Conservation (phyloP, 2,797 vertebrate species). For the Moxostoma hubbsi region DNA sequence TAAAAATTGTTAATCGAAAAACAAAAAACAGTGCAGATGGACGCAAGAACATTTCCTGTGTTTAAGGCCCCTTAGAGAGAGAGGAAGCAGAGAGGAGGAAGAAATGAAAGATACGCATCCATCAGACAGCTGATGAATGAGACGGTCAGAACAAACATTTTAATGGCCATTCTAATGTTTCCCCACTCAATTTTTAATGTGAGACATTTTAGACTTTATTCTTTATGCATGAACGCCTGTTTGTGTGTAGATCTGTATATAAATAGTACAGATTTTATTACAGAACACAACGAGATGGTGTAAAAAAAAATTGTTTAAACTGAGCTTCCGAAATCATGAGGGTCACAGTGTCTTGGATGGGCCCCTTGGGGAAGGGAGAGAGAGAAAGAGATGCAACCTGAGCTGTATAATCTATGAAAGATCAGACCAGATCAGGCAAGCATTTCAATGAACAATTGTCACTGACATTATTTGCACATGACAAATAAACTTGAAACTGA, state of each 20-base stretch:
- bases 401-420: slow-evolving; percentile 35
- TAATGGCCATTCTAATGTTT: slow-evolving; percentile 62
- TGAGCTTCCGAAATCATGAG: slow-evolving; percentile 41
- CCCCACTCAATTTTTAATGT: slow-evolving; percentile 61
- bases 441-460: too few species aligned
- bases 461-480: too few species aligned
- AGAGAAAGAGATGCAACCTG: slow-evolving; percentile 35
- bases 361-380: slow-evolving; percentile 38
- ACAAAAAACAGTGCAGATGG: not conserved
- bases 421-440: slow-evolving; percentile 12
- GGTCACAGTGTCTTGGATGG: slow-evolving; percentile 38
- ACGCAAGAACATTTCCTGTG: slow-evolving; percentile 12
- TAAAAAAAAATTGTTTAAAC: slow-evolving; percentile 9
- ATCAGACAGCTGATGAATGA: slow-evolving; percentile 75
- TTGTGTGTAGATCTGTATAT: slow-evolving; percentile 34
- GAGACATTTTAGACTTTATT: slow-evolving; percentile 50
- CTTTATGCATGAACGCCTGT: slow-evolving; percentile 9
- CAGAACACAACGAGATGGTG: slow-evolving; percentile 24
- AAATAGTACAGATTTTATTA: slow-evolving; percentile 46
- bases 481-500: too few species aligned
- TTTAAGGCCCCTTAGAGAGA: not conserved
- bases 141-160: slow-evolving; percentile 74
- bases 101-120: slow-evolving; percentile 70
- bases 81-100: slow-evolving; percentile 18
- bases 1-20: too few species aligned